Evolutionary conservation across 2,888 invertebrate species (phyloP), one percentile per base, ranked within the genome.

Genomic region (Syrphus vitripennis): DNA sequence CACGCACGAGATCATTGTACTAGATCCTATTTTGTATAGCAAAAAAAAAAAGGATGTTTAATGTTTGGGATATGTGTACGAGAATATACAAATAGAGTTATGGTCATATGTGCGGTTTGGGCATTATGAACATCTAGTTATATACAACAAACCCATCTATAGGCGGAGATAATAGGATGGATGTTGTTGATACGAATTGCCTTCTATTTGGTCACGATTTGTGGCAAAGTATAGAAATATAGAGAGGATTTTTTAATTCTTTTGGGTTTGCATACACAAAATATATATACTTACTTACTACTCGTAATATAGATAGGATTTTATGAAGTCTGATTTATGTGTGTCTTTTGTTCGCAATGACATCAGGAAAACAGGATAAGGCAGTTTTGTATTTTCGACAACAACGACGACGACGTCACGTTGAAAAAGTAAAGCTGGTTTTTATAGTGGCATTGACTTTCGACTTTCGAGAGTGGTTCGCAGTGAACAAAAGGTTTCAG

Each of bases 171-270:
- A 57, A 63, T 81, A 48, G 50, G 70, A 40, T 65, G 55, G 21
- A 70, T 67, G 76, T 48, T 67, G 76, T 48, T 81, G 77, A 86
- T 81, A 69, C 72, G 40, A 45, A 34, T 50, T 19, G 65, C 72
- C 61, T 81, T 71, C 65, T 76, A 65, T 81, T 84, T 81, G 81
- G 84, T 86, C 84, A 86, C 84, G 84, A 82, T 77, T 84, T 67
- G 69, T 70, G 69, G 75, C 37, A 72, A 57, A 45, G 16, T 53
- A 16, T 31, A 0, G 21, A 12, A 16, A 24, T 12, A 50, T 24
- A 5, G 19, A 34, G 40, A 57, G 61, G 67, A 74, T 78, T 83
- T 75, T 82, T 67, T 55, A 72, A 67, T 67, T 78, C 31, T 29
- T 57, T 72, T 67, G 65, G 53, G 74, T 63, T 59, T 67, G 45